Conservation (phyloP, 2,888 invertebrate genomes). For the Perithous albicinctus region DNA sequence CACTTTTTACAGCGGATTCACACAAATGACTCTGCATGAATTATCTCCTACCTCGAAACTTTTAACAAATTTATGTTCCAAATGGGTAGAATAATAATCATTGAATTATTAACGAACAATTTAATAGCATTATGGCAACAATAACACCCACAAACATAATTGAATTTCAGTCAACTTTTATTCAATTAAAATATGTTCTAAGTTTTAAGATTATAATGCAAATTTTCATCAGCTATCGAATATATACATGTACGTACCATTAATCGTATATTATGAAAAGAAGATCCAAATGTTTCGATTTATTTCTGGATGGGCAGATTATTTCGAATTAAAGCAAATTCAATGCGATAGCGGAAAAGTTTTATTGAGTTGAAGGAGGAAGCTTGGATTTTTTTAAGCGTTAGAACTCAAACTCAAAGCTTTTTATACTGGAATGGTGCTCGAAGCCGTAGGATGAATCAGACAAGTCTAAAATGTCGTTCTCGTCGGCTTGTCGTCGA, state of each 20-base stretch:
- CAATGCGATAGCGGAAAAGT: neutral
- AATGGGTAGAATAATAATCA: too few relatives aligned
- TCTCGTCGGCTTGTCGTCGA: conserved; percentile 19
- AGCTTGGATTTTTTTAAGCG: neutral
- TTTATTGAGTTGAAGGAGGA: conserved; percentile 5
- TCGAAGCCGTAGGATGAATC: conserved; percentile 6
- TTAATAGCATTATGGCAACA: too few relatives aligned
- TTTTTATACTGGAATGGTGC: neutral
- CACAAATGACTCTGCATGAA: too few relatives aligned
- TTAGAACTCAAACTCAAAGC: conserved; percentile 15
- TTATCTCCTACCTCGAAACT: too few relatives aligned
- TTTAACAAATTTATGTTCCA: too few relatives aligned
- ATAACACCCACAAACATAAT: too few relatives aligned
- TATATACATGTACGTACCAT: neutral
- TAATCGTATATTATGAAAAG: neutral
- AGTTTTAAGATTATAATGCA: too few relatives aligned
- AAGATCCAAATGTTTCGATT: neutral
- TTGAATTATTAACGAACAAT: too few relatives aligned
- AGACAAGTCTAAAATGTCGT: neutral
- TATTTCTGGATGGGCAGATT: neutral
- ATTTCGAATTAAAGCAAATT: neutral
- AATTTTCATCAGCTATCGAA: too few relatives aligned
- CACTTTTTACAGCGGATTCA: too few relatives aligned
- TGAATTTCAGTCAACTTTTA: too few relatives aligned
- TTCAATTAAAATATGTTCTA: too few relatives aligned